phyloP scores from a whole-genome alignment of 2,113 vertebrate genomes.

The Pleuronectes platessa region DNA sequence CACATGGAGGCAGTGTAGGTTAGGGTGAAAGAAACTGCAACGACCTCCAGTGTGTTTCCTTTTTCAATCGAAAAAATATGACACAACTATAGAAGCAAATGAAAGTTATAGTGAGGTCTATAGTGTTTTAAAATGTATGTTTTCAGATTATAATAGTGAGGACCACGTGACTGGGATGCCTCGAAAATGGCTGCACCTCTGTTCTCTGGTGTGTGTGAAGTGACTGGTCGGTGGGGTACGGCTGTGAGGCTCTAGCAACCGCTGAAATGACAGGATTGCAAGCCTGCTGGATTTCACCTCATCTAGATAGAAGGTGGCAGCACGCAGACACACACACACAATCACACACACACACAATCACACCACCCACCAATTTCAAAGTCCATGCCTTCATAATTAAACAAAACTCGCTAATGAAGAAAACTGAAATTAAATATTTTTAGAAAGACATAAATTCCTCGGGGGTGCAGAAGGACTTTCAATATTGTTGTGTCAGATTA shows the following conservation, averaged over 20 bases:
- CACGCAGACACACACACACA: background rate
- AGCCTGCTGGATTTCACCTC: background rate
- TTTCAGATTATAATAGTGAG: background rate
- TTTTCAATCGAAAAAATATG: background rate
- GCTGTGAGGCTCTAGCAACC: background rate
- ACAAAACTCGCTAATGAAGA: too few relatives aligned
- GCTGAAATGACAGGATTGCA: background rate
- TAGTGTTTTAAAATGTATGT: background rate
- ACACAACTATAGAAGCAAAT: background rate
- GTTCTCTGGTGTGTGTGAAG: background rate
- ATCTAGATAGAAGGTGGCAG: constrained; percentile 12
- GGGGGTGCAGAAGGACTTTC: background rate
- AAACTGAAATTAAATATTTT: background rate
- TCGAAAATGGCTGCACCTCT: constrained; percentile 1
- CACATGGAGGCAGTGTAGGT: background rate
- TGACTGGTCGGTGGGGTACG: background rate
- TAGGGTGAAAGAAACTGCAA: background rate
- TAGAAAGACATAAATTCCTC: background rate
- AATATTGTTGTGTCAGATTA: background rate
- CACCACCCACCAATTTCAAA: background rate
- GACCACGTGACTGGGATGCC: background rate
- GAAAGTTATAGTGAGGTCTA: background rate
- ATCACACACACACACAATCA: too few relatives aligned
- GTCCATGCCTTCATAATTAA: too few relatives aligned
- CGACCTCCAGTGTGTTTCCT: too few relatives aligned